Evolutionary conservation across 2,797 vertebrate species (phyloP).

Genomic region (Orientallactaga sibirica): DNA sequence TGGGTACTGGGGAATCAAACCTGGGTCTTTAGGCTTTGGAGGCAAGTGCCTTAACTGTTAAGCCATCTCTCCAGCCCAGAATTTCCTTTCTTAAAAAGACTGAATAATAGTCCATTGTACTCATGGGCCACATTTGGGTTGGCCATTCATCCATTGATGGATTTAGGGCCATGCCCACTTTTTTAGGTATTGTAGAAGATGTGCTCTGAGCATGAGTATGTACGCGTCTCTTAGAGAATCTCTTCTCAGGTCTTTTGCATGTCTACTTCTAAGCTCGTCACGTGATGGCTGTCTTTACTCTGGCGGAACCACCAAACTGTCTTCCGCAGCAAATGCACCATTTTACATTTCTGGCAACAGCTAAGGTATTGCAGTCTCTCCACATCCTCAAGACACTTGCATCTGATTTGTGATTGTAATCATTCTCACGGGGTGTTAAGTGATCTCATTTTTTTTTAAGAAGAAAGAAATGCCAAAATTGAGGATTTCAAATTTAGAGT

Average conservation of each 20-base stretch:
- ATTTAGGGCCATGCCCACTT: neutral
- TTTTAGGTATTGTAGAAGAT: neutral
- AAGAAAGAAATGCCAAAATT: neutral
- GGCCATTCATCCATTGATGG: fast-evolving
- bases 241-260: neutral
- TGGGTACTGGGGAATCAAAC: too few species aligned
- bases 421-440: neutral
- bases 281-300: neutral
- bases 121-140: fast-evolving
- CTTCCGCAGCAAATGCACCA: fast-evolving
- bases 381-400: fast-evolving
- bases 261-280: fast-evolving
- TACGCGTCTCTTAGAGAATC: fast-evolving
- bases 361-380: fast-evolving
- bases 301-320: fast-evolving
- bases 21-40: too few species aligned
- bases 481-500: neutral
- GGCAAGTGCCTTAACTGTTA: too few species aligned
- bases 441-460: neutral
- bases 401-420: neutral
- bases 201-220: fast-evolving
- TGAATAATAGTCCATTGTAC: fast-evolving
- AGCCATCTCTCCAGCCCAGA: too few species aligned
- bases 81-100: neutral
- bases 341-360: neutral